phyloP scores from a whole-genome alignment of 2,797 vertebrate species.

The Notamacropus eugenii region DNA sequence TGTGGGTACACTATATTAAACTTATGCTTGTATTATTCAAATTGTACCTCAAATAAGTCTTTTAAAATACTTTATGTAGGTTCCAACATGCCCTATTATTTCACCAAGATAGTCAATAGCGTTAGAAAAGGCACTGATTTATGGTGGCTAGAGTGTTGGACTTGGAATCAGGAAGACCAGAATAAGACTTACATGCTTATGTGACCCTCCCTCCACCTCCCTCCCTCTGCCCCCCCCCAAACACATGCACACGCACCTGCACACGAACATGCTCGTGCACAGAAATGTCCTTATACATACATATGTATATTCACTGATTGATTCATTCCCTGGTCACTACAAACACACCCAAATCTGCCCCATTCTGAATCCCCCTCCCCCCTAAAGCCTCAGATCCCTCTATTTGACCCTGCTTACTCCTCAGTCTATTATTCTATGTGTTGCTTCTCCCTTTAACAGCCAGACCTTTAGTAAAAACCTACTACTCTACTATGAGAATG shows the following conservation, averaged over 20 bases:
- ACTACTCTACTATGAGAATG: background rate
- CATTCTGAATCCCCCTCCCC: background rate
- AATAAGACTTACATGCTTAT: background rate
- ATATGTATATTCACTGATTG: background rate
- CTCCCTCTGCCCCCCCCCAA: background rate
- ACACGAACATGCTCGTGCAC: too few species aligned
- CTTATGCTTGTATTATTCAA: conserved; percentile 13
- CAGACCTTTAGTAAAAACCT: background rate
- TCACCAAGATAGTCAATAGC: background rate
- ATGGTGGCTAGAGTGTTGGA: background rate
- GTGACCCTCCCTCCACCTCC: background rate
- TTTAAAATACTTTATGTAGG: background rate
- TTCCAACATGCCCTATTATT: background rate
- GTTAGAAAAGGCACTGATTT: background rate
- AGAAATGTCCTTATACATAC: too few species aligned
- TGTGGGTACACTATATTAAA: background rate
- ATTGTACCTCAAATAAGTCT: background rate
- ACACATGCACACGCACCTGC: too few species aligned
- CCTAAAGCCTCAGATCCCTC: background rate
- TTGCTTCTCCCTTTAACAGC: background rate
- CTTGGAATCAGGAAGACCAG: background rate
- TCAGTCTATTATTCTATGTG: background rate
- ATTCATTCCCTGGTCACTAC: background rate
- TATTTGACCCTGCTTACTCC: background rate
- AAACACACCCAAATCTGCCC: background rate